Conservation (phyloP, 2,797 vertebrate genomes). For the Betta splendens region DNA sequence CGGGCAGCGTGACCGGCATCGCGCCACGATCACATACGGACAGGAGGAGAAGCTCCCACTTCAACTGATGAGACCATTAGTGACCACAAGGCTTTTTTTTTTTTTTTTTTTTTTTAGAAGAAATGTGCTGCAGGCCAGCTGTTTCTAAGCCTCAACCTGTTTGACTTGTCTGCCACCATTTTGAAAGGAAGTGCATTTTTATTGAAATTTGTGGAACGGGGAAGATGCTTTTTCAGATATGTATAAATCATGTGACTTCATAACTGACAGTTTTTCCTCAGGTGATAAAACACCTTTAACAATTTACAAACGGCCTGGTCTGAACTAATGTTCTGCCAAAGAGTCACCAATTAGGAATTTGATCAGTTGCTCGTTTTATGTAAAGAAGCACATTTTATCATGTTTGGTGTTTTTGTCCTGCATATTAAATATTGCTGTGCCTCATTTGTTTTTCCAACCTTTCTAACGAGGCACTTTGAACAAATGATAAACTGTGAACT, state of each 20-base stretch:
- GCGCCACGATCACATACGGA: not conserved
- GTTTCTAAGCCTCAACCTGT: not conserved
- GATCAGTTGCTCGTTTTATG: not conserved
- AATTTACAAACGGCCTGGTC: not conserved
- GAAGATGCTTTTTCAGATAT: too few relatives aligned
- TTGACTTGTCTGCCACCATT: not conserved
- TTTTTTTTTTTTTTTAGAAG: too few relatives aligned
- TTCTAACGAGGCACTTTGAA: slow-evolving; percentile 18
- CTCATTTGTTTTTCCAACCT: slow-evolving; percentile 37
- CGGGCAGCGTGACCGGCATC: not conserved
- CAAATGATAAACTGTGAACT: slow-evolving; percentile 35
- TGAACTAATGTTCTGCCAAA: slow-evolving; percentile 23
- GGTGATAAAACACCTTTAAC: slow-evolving; percentile 1
- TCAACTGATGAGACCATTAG: not conserved
- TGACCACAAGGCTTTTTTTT: slow-evolving; percentile 2
- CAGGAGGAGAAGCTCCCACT: not conserved
- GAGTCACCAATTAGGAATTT: slow-evolving; percentile 6
- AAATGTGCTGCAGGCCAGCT: slow-evolving; percentile 64
- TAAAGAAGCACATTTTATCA: not conserved
- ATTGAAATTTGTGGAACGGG: not conserved
- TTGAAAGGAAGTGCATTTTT: not conserved
- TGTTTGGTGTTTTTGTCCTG: not conserved
- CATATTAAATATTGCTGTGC: slow-evolving; percentile 24
- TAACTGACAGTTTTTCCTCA: not conserved
- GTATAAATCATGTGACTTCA: not conserved